phyloP scores from a whole-genome alignment of 2,113 vertebrate species.

The Crocuta crocuta region DNA sequence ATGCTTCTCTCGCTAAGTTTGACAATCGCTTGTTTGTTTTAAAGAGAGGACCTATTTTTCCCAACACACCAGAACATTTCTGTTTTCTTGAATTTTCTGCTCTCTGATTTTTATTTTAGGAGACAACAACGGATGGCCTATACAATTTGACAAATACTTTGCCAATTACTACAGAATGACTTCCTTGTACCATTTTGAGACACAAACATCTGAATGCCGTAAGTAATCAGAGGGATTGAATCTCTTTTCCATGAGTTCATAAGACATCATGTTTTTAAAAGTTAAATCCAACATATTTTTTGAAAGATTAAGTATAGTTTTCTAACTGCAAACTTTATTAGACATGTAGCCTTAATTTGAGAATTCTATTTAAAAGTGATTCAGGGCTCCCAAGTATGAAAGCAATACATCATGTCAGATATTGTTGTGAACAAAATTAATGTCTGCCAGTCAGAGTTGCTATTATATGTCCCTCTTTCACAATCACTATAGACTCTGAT shows the following conservation, averaged over 20 bases:
- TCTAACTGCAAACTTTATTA: conserved; percentile 20
- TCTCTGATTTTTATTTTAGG: conserved; percentile 86
- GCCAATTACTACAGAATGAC: conserved; percentile 85
- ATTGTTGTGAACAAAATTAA: conserved; percentile 6
- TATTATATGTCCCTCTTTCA: neutral
- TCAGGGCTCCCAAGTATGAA: neutral
- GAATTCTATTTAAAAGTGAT: neutral
- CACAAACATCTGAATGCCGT: conserved; percentile 91
- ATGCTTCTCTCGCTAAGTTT: neutral
- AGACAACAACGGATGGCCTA: conserved; percentile 96
- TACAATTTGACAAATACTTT: conserved; percentile 94
- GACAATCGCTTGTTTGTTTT: neutral
- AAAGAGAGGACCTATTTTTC: neutral
- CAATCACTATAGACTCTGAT: neutral
- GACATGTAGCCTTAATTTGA: neutral
- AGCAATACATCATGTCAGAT: neutral
- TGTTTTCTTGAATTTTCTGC: conserved; percentile 33
- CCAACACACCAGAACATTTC: neutral
- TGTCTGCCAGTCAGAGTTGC: neutral
- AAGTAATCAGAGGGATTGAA: conserved; percentile 84
- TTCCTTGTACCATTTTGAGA: conserved; percentile 83
- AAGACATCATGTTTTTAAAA: neutral
- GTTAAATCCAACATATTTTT: neutral
- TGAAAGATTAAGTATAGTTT: neutral
- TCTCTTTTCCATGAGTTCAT: neutral